Base-by-base conservation (phyloP, 2,888 invertebrate species). In the Dynastes grantii region DNA sequence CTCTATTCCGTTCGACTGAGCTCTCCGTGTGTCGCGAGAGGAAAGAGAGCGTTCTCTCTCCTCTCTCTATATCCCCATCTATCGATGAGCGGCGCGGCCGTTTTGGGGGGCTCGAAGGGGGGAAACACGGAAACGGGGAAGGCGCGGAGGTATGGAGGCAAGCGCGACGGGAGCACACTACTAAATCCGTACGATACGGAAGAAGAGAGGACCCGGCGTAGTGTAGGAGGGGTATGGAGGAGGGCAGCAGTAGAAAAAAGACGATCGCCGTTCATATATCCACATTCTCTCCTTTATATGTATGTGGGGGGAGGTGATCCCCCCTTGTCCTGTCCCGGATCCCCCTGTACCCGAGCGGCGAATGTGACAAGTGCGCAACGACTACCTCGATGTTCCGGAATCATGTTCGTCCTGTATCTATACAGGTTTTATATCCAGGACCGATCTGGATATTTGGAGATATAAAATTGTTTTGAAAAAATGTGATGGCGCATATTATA, bases 361-460 rank as follows among this genome's bases (percentile, higher is more conserved):
- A 63, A 63, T 29, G 63, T 63, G 63, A 63, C 63, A 32, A 63
- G 63, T 32, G 63, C 63, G 63, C 63, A 32, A 63, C 63, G 63
- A 63, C 63, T 63, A 55, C 32, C 32, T 63, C 29, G 63, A 63
- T 63, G 11, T 29, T 63, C 11, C 2, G 63, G 29, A 63, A 63
- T 63, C 29, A 27, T 1, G 32, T 63, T 32, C 27, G 63, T 63
- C 63, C 63, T 63, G n/a, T 22, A 55, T 55, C 8, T 8, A 9
- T 1, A 45, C 45, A 45, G 45, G 45, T 45, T 45, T 45, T 45
- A 45, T 45, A 45, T 45, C 45, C 45, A 8, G 45, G 11, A 45
- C 45, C 45, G 45, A 45, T 45, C 0, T 45, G 8, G 45, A 32
- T 32, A 4, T 32, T 0, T 4, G 32, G 32, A 32, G 32, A 32